Evolutionary conservation across 1,140 invertebrate species (phyloP), one percentile per base, ranked within the genome.

Genomic region (Xylocopa sonorina): DNA sequence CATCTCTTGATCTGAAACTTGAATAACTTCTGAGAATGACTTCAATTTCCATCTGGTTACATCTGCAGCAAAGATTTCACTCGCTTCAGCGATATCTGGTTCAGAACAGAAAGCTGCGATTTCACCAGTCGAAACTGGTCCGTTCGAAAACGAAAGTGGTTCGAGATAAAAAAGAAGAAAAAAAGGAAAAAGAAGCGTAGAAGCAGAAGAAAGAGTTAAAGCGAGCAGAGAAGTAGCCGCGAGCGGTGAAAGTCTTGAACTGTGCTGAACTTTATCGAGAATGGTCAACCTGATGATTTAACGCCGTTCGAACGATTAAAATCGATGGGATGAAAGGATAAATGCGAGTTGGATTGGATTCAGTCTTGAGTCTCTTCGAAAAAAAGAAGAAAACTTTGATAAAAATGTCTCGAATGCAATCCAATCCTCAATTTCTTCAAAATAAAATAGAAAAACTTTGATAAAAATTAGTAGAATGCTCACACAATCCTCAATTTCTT

Each of bases 241-340:
- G 41, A 85, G 88, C 84, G 88, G 88, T 89, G 88, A 89, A 89
- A 89, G 88, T 89, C 63, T 34, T 32, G 55, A 80, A 62, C 55
- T 79, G 55, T 73, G 55, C 43, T 88, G 87, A 89, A 88, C 86
- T 89, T 88, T 88, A 67, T 75, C 68, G 73, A n/a, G 81, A 84
- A 85, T 86, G 80, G 83, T 82, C 74, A 77, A 50, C 64, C 24
- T 18, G 50, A 53, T 48, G 43, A 76, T 82, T 82, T 76, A 82
- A 82, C 80, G 51, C 58, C 34, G 68, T 21, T 3, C 16, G 27
- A 76, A 38, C 2, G 29, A 63, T 46, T n/a, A 72, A 87, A 77
- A 74, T 62, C 41, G 78, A 32, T 69, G 55, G 63, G 73, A 77
- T 50, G 71, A 64, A 64, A 85, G 62, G 48, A 32, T 43, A 85